These are phyloP conservation scores for Dasyurus viverrinus DNA, from an alignment of 2,113 vertebrate genomes.

Conservation along the genomic window DNA sequence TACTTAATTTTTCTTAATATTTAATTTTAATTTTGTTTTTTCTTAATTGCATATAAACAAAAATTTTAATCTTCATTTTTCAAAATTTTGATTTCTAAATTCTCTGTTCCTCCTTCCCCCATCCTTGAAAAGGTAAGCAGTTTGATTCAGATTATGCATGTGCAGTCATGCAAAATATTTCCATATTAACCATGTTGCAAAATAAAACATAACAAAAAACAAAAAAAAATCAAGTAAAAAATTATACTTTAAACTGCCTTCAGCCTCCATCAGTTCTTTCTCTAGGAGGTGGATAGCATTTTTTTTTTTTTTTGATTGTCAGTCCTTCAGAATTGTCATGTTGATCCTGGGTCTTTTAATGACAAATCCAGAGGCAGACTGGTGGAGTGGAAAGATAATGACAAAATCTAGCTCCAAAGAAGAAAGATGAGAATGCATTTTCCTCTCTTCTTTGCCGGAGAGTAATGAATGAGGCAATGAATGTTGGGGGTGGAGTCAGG, in stretches of 20 bases:
- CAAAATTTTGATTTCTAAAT: background rate
- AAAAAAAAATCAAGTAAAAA: background rate
- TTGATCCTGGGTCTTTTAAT: background rate
- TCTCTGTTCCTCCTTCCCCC: background rate
- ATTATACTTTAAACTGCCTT: background rate
- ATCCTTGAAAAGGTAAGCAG: background rate
- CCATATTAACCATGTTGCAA: background rate
- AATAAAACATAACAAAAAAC: background rate
- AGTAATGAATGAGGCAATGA: background rate
- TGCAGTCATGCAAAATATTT: background rate
- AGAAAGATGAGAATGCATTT: background rate
- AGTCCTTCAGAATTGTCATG: background rate
- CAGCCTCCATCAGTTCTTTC: background rate
- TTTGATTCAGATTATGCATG: background rate
- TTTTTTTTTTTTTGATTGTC: background rate
- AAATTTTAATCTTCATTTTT: background rate
- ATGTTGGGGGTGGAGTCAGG: background rate
- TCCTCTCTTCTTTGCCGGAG: background rate
- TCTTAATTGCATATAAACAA: background rate
- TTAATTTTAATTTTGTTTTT: background rate
- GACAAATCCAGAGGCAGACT: background rate
- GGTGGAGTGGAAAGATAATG: background rate
- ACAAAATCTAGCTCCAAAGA: background rate
- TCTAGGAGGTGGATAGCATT: background rate
- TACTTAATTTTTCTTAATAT: background rate